These are phyloP conservation scores for Ericerus pela DNA, from an alignment of 1,140 invertebrate species.

Conservation along the genomic window DNA sequence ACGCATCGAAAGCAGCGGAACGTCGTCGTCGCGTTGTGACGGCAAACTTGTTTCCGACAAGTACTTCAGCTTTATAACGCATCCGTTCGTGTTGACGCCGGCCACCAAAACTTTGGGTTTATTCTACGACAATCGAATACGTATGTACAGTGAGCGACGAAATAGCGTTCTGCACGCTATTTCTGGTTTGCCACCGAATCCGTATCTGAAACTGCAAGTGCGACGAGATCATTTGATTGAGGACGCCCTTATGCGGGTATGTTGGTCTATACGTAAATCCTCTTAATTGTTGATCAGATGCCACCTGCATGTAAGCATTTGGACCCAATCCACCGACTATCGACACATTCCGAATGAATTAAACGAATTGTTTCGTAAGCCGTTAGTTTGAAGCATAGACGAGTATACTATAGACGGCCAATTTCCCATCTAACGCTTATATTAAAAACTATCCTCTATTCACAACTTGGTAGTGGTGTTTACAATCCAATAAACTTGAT, in stretches of 20 bases:
- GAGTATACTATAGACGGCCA: no score
- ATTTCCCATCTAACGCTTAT: no score
- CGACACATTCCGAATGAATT: constrained; percentile 14
- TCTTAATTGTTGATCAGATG: no score
- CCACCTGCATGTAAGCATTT: no score
- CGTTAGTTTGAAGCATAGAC: no score
- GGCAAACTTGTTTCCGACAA: constrained; percentile 28
- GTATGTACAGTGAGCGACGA: constrained; percentile 83
- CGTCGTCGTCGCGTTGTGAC: background rate
- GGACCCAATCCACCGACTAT: no score
- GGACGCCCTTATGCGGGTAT: constrained; percentile 74
- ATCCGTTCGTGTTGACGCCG: constrained; percentile 82
- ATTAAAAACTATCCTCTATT: no score
- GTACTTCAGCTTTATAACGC: constrained; percentile 84
- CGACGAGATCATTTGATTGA: constrained; percentile 75
- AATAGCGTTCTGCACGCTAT: constrained; percentile 65
- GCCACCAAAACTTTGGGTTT: constrained; percentile 78
- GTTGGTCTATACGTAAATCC: no score
- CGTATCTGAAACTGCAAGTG: constrained; percentile 67
- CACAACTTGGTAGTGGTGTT: no score
- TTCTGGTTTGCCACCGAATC: constrained; percentile 61
- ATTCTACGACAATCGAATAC: constrained; percentile 85
- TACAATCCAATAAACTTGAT: no score
- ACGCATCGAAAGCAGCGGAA: background rate
- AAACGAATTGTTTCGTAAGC: background rate